Percentiles rank a stretch among this genome's conserved stretches.
phyloP scores from a whole-genome alignment of 2,113 vertebrate genomes.

The Abramis brama region DNA sequence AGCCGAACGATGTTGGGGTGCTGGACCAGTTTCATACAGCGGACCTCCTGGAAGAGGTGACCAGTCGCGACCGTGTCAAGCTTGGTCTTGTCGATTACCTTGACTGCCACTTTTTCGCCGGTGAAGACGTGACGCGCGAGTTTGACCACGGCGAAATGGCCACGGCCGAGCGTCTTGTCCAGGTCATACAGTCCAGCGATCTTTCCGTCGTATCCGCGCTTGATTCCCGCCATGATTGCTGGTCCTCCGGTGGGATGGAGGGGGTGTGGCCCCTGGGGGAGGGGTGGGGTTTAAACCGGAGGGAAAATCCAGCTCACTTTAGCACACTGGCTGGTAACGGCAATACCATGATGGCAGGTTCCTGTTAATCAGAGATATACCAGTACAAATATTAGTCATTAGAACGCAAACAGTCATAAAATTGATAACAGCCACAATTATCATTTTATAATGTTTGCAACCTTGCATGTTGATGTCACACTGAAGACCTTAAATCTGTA shows the following conservation, averaged over 20 bases:
- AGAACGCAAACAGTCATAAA: constrained; percentile 13
- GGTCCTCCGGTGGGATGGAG: constrained; percentile 68
- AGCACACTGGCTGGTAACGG: constrained; percentile 71
- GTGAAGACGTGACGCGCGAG: constrained; percentile 97
- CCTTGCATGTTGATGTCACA: background rate
- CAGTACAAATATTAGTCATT: background rate
- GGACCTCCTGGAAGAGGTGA: constrained; percentile 96
- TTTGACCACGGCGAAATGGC: constrained; percentile 97
- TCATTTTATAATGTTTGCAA: background rate
- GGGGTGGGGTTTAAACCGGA: constrained; percentile 47
- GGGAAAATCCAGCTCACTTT: constrained; percentile 76
- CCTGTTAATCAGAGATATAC: constrained; percentile 57
- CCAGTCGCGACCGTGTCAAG: constrained; percentile 92
- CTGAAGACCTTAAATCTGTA: background rate
- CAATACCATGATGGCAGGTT: constrained; percentile 78
- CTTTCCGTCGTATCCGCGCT: constrained; percentile 96
- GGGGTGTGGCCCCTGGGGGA: constrained; percentile 57
- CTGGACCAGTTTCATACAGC: constrained; percentile 98
- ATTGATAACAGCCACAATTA: background rate
- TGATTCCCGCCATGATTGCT: constrained; percentile 94
- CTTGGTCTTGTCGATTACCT: constrained; percentile 98
- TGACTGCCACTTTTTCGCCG: constrained; percentile 97
- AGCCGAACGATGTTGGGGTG: constrained; percentile 97
- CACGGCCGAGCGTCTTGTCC: constrained; percentile 96
- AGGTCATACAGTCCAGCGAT: constrained; percentile 97